Evolutionary conservation across 1,140 invertebrate genomes (phyloP).

Genomic region (Sycophila sp.): DNA sequence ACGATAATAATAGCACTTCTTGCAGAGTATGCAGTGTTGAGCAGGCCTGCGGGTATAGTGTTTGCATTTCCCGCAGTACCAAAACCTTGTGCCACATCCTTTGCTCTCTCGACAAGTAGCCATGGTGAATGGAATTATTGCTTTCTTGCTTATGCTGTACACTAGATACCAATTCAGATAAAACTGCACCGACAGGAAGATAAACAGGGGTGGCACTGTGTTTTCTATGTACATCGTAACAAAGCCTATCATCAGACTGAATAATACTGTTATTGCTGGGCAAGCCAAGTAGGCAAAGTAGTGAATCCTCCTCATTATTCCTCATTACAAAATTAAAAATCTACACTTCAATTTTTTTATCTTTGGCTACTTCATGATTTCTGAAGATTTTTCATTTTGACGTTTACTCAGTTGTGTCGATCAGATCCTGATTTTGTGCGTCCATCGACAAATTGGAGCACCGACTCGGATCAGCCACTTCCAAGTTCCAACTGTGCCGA

Average conservation of each 20-base stretch:
- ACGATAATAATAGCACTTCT: conserved; percentile 51
- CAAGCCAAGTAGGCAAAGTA: conserved; percentile 22
- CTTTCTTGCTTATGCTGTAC: conserved; percentile 44
- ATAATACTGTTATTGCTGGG: conserved; percentile 29
- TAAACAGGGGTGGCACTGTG: conserved; percentile 46
- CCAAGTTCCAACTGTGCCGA: no score
- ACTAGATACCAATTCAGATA: conserved; percentile 55
- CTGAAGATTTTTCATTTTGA: background rate
- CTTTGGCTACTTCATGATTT: no score
- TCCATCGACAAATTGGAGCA: background rate
- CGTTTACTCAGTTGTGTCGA: no score
- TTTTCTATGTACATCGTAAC: conserved; percentile 49
- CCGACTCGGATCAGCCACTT: background rate
- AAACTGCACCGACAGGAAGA: conserved; percentile 51
- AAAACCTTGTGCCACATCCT: conserved; percentile 40
- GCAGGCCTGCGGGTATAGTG: conserved; percentile 49
- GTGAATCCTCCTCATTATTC: conserved; percentile 18
- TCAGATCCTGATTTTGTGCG: no score
- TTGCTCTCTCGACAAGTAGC: conserved; percentile 6
- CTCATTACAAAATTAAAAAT: conserved; percentile 8
- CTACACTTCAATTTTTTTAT: background rate
- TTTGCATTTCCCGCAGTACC: conserved; percentile 53
- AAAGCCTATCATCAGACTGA: conserved; percentile 21
- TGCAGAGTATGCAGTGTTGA: conserved; percentile 49
- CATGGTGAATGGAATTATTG: conserved; percentile 42